phyloP scores from a whole-genome alignment of 2,797 vertebrate species.

The Chaetophractus vellerosus region DNA sequence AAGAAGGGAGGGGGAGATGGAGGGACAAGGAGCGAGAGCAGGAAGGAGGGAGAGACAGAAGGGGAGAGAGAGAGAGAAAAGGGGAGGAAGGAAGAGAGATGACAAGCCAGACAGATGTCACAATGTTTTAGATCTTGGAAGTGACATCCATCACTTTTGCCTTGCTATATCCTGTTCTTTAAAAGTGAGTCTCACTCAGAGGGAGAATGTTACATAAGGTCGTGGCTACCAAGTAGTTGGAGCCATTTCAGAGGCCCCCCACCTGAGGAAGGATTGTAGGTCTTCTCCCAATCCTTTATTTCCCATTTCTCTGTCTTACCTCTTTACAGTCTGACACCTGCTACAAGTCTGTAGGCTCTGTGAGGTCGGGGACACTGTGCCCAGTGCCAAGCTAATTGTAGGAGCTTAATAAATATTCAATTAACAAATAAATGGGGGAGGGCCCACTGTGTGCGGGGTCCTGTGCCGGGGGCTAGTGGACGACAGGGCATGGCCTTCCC shows the following conservation, averaged over 20 bases:
- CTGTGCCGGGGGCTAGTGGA: rapidly evolving
- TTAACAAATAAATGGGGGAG: not conserved
- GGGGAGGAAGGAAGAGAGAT: not conserved
- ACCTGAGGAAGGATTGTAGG: not conserved
- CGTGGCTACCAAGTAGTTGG: rapidly evolving
- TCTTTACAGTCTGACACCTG: not conserved
- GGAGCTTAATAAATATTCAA: not conserved
- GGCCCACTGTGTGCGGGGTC: not conserved
- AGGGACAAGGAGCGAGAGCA: too few species aligned
- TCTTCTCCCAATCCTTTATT: not conserved
- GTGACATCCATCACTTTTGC: not conserved
- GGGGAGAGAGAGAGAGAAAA: too few species aligned
- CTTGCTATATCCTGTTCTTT: not conserved
- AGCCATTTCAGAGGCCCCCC: not conserved
- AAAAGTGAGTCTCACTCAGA: not conserved
- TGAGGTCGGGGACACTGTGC: not conserved
- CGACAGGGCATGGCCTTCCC: not conserved
- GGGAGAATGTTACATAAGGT: not conserved
- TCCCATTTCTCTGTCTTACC: not conserved
- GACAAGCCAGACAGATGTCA: not conserved
- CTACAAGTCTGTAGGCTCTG: not conserved
- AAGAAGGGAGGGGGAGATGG: too few species aligned
- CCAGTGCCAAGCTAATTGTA: not conserved
- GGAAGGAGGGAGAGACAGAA: too few species aligned
- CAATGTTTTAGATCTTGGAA: not conserved